These are phyloP conservation scores for Periplaneta americana DNA, from an alignment of 1,140 invertebrate genomes.

Conservation along the genomic window DNA sequence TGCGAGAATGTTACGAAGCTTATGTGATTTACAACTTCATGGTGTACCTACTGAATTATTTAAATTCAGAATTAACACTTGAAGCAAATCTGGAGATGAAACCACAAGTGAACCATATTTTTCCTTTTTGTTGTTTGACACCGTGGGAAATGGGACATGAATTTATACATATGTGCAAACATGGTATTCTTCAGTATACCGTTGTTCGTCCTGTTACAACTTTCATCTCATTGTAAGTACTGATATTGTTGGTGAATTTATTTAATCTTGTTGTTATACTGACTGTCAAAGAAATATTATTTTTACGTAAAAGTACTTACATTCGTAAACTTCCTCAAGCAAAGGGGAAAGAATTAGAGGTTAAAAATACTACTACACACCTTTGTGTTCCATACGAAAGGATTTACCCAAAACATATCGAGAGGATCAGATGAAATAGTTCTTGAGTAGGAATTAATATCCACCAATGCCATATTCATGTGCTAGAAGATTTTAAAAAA, in stretches of 20 bases:
- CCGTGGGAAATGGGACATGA: conserved; percentile 86
- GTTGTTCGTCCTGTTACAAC: conserved; percentile 84
- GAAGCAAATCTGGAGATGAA: conserved; percentile 78
- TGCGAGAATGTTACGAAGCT: conserved; percentile 92
- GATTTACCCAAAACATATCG: no score
- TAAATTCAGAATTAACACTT: conserved; percentile 76
- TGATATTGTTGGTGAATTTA: background rate
- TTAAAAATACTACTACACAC: no score
- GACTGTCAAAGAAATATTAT: no score
- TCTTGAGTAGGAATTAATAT: no score
- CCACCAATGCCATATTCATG: no score
- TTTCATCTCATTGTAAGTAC: conserved; percentile 76
- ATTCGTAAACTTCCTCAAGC: no score
- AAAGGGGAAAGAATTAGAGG: no score
- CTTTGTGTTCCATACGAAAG: no score
- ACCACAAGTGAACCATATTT: conserved; percentile 77
- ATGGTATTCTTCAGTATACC: conserved; percentile 93
- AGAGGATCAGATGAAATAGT: no score
- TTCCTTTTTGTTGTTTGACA: conserved; percentile 76
- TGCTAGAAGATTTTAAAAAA: no score
- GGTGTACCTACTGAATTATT: conserved; percentile 87
- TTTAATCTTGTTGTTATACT: no score
- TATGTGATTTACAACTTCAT: conserved; percentile 98
- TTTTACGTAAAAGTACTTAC: no score
- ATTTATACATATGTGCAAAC: conserved; percentile 91